Evolutionary conservation across 2,113 vertebrate species (phyloP).

Genomic region (Saccopteryx leptura): DNA sequence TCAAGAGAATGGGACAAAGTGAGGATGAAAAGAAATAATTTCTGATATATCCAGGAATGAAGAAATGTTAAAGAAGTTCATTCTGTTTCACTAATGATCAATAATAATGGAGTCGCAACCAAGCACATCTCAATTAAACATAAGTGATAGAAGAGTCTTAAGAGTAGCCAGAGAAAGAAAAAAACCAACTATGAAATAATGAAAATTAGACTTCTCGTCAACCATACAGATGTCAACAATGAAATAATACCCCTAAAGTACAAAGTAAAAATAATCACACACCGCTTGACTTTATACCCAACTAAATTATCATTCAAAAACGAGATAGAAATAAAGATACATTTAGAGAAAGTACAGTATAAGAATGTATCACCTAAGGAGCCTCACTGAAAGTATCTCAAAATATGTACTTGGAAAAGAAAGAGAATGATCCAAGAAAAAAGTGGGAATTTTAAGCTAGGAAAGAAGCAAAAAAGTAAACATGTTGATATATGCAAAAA

Average conservation of each 20-base stretch:
- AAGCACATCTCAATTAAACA: background rate
- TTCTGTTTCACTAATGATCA: slow-evolving; percentile 4
- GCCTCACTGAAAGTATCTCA: background rate
- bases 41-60: background rate
- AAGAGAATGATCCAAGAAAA: slow-evolving; percentile 29
- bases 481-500: background rate
- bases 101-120: slow-evolving; percentile 1
- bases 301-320: slow-evolving; percentile 53
- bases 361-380: background rate
- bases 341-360: slow-evolving; percentile 11
- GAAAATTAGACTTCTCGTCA: slow-evolving; percentile 8
- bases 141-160: background rate
- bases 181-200: slow-evolving; percentile 33
- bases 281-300: background rate
- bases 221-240: background rate
- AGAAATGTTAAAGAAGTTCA: slow-evolving; percentile 14
- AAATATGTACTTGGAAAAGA: slow-evolving; percentile 28
- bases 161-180: background rate
- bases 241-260: background rate
- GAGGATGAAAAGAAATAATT: slow-evolving; percentile 32
- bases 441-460: background rate
- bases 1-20: background rate
- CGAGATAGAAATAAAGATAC: background rate
- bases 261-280: slow-evolving; percentile 35
- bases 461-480: background rate